Evolutionary conservation across 2,888 invertebrate species (phyloP), one percentile per base, ranked within the genome.

Genomic region (Drosophila parthenogenetica): DNA sequence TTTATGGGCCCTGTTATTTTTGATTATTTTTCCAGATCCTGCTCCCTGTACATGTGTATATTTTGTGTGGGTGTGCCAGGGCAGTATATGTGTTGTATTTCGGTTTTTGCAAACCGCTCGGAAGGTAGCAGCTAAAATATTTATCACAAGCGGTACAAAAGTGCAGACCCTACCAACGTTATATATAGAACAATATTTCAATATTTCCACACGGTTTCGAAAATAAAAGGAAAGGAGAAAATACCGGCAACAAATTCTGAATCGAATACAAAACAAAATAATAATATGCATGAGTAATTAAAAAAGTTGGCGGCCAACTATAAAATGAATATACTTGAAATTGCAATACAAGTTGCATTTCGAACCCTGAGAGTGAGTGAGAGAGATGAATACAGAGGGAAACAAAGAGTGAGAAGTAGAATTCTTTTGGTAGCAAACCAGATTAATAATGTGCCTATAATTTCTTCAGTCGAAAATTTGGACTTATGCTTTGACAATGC

Each of bases 81-180:
- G 7, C 43, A 2, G 19, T 40, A 53, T 62, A 10, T 48, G 40
- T 57, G 37, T 11, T 29, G 35, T 61, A 48, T 58, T 51, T 35
- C 35, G 49, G 35, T 35, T 57, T 62, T 46, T 67, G 39, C 25
- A 43, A 71, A 55, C 59, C 67, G 50, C 61, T 73, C 61, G 70
- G 65, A 62, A 46, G 29, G 65, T 29, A 65, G 66, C 70, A 71
- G 75, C 82, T 85, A 75, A 89, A 85, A 85, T 87, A 85, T 85
- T 85, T 85, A 85, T 89, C 78, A 78, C 78, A 81, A 84, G 81
- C 87, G 85, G 65, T 73, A 65, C 69, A 16, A 63, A 19, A 57
- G 49, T 35, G 13, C 59, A 51, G 37, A 32, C 48, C 16, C 48
- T 29, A 16, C 49, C 54, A 32, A 45, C 55, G 8, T n/a, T 13